Evolutionary conservation across 2,888 invertebrate genomes (phyloP), one percentile per base, ranked within the genome.

Genomic region (Mythimna albipuncta): DNA sequence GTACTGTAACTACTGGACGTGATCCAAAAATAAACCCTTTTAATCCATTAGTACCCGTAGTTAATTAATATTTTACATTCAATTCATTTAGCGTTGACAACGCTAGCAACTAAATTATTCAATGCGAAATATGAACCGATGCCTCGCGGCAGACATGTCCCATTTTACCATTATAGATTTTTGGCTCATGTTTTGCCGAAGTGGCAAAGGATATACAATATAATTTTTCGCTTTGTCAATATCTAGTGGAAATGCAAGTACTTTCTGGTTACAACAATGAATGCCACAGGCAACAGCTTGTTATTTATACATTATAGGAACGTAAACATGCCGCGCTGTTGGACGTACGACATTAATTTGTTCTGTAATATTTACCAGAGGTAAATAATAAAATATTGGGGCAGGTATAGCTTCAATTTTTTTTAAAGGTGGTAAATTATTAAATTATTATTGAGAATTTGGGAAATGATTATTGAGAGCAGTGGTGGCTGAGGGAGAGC

Each of bases 101-200:
- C 57, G 66, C 13, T 64, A 54, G 64, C 41, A 44, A 64, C 58
- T 79, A 68, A 84, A 81, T 84, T 62, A 81, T 84, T 81, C 69
- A 76, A 59, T 21, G 55, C 50, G 64, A 67, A 54, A 76, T 67
- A 67, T 59, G 19, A 38, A 2, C 35, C 44, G 54, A 55, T 65
- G 58, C 57, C 84, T 61, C 32, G 66, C 50, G 69, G 81, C 64
- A 38, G 32, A 69, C 69, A 67, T 59, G 66, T n/a, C 2, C 44
- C 57, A 35, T 61, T 72, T 79, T 44, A 16, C 26, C 19, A 21
- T 26, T 65, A 63, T 50, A 71, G 41, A 70, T 65, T 68, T 81
- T 64, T 32, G 44, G 64, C 32, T 78, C 54, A 62, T 82, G 83
- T 82, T 78, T 63, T 21, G 54, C 26, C 7, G 16, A 62, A 7